Conservation (phyloP, 2,797 vertebrate species). For the Nyctibius grandis region DNA sequence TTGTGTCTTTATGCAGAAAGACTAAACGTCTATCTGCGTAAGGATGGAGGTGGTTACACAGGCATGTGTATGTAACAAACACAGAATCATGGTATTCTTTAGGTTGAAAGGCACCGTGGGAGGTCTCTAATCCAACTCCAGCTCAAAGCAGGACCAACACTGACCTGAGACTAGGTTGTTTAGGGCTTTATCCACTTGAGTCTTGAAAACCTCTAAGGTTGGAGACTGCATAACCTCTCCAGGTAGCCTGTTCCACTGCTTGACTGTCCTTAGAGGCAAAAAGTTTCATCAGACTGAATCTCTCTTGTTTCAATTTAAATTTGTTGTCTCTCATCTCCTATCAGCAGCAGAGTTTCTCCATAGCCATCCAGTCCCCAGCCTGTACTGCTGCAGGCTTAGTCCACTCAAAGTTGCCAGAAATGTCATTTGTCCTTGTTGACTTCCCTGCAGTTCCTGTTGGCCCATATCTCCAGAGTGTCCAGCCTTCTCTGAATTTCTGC, state of each 20-base stretch:
- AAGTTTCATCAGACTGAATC: not conserved
- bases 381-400: not conserved
- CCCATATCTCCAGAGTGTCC: not conserved
- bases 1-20: not conserved
- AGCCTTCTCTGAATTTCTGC: not conserved
- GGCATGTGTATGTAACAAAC: not conserved
- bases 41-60: not conserved
- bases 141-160: not conserved
- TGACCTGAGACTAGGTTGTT: not conserved
- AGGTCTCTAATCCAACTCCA: not conserved
- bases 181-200: not conserved
- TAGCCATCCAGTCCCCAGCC: not conserved
- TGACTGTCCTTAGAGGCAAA: not conserved
- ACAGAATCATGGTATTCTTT: not conserved
- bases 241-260: not conserved
- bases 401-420: not conserved
- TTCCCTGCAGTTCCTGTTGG: not conserved
- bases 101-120: not conserved
- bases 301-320: not conserved
- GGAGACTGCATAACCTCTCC: not conserved
- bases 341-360: not conserved
- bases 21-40: fast-evolving
- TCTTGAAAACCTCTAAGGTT: not conserved
- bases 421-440: not conserved
- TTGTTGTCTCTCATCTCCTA: not conserved